phyloP scores from a whole-genome alignment of 2,797 vertebrate genomes.

The Emys orbicularis region DNA sequence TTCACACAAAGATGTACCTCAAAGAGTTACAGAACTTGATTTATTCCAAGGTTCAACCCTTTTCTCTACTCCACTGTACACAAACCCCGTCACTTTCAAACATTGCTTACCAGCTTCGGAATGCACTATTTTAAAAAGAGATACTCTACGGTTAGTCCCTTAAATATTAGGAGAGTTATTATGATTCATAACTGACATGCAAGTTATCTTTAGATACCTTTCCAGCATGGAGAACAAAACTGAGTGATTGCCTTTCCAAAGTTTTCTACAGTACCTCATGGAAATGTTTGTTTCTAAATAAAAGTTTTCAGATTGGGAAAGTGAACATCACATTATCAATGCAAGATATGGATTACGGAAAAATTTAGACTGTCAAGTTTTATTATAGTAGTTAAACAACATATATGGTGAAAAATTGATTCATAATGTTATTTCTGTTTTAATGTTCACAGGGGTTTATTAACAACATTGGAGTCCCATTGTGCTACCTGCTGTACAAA shows the following conservation, averaged over 20 bases:
- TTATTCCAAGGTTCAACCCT: slow-evolving; percentile 21
- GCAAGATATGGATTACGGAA: slow-evolving; percentile 44
- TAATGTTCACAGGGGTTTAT: no score
- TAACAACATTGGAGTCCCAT: no score
- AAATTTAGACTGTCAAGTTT: slow-evolving; percentile 48
- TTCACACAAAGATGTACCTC: slow-evolving; percentile 31
- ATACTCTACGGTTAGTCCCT: not conserved
- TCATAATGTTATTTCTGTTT: not conserved
- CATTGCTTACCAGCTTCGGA: not conserved
- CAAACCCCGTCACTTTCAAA: slow-evolving; percentile 45
- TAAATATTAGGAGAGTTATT: slow-evolving; percentile 10
- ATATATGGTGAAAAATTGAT: not conserved
- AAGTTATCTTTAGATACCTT: slow-evolving; percentile 19
- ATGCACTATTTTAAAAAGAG: slow-evolving; percentile 31
- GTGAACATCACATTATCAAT: slow-evolving; percentile 47
- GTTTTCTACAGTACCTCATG: not conserved
- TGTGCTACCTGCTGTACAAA: no score
- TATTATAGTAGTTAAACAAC: slow-evolving; percentile 9
- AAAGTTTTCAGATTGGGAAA: slow-evolving; percentile 58
- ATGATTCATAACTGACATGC: slow-evolving; percentile 16
- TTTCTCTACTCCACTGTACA: not conserved
- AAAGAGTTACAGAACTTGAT: slow-evolving; percentile 28
- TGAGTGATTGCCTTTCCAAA: slow-evolving; percentile 41
- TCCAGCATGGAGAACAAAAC: not conserved
- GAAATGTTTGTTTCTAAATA: slow-evolving; percentile 56